Evolutionary conservation across 2,888 invertebrate species (phyloP).

Genomic region (Anagyrus pseudococci): DNA sequence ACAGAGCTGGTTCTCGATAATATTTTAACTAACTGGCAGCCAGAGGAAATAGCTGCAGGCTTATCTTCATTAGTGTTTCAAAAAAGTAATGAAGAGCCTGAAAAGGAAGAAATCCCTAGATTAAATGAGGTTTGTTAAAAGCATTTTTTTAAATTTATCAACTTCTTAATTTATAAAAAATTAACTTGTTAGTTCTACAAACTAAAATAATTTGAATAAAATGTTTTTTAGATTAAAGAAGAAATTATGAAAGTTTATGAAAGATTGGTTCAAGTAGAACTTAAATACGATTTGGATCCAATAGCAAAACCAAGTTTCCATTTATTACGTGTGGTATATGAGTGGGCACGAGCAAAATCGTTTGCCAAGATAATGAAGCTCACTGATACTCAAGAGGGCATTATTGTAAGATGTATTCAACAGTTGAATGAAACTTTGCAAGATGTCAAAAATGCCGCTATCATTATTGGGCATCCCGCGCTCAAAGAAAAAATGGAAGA

Average conservation of each 20-base stretch:
- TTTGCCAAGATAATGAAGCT: constrained; percentile 92
- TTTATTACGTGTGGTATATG: constrained; percentile 91
- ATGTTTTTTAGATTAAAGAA: constrained; percentile 37
- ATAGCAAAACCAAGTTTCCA: constrained; percentile 74
- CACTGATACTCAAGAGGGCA: constrained; percentile 96
- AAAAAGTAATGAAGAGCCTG: constrained; percentile 69
- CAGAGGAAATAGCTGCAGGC: constrained; percentile 93
- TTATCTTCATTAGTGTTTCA: constrained; percentile 94
- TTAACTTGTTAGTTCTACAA: neutral
- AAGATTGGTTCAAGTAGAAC: constrained; percentile 27
- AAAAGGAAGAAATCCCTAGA: constrained; percentile 59
- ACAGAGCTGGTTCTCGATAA: constrained; percentile 94
- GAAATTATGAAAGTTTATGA: constrained; percentile 36
- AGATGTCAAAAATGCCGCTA: constrained; percentile 91
- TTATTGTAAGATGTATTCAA: constrained; percentile 96
- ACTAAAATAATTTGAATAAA: neutral
- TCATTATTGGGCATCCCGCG: constrained; percentile 91
- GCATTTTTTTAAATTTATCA: neutral
- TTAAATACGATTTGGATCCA: constrained; percentile 28
- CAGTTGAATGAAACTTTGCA: constrained; percentile 90
- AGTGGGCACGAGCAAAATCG: constrained; percentile 92
- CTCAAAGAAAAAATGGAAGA: constrained; percentile 95
- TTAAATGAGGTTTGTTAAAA: constrained; percentile 64
- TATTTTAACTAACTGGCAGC: constrained; percentile 82
- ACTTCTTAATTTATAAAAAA: neutral